These are phyloP conservation scores for Malurus elegans DNA, from an alignment of 2,113 vertebrate species.

Conservation along the genomic window DNA sequence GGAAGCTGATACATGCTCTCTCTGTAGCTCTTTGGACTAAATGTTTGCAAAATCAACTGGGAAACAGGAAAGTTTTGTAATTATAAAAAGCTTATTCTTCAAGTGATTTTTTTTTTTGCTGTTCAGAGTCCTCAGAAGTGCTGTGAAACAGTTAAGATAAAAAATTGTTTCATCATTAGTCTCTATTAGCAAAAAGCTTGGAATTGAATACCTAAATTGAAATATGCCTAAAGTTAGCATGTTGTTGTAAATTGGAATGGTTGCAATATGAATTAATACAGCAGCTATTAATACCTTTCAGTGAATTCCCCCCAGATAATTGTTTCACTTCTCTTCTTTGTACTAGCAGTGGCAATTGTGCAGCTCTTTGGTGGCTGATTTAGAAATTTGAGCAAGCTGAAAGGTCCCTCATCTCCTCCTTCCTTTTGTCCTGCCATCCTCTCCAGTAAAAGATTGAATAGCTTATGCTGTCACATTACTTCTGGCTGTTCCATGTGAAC, in stretches of 20 bases:
- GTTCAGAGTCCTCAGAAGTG: background rate
- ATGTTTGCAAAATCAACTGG: background rate
- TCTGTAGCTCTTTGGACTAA: background rate
- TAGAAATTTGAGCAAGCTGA: background rate
- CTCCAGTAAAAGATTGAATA: background rate
- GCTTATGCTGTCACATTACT: background rate
- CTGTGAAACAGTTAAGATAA: background rate
- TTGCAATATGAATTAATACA: background rate
- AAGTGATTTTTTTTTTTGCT: background rate
- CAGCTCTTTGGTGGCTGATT: background rate
- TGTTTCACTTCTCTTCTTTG: background rate
- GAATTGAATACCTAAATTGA: background rate
- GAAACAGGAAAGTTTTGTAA: background rate
- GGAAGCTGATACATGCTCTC: background rate
- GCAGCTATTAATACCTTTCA: background rate
- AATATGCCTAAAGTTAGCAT: background rate
- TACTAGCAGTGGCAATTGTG: background rate
- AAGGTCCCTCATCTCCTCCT: background rate
- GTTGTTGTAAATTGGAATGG: background rate
- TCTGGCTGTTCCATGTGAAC: background rate
- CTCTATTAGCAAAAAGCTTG: background rate
- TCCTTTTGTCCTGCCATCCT: background rate
- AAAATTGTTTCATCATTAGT: background rate
- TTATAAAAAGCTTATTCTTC: background rate
- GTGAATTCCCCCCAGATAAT: background rate